Conservation (phyloP, 1,140 invertebrate species). For the roundworm (Caenorhabditis elegans) region WBcel235 BX284606.5:4878001-4878500, state of each 20-base stretch:
- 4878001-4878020: too few species aligned
- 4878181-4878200: background rate
- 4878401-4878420: too few species aligned
- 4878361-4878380: background rate
- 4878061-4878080: conserved; percentile 5
- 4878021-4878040: too few species aligned
- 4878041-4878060: conserved; percentile 16
- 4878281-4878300: conserved; percentile 17
- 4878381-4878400: too few species aligned
- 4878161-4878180: background rate
- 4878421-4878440: too few species aligned
- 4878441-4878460: too few species aligned
- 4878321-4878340: background rate
- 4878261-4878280: background rate
- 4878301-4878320: background rate
- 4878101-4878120: background rate
- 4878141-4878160: conserved; percentile 24
- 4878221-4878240: conserved; percentile 19
- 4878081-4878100: conserved; percentile 18
- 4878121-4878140: conserved; percentile 32
- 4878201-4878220: conserved; percentile 31
- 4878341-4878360: background rate
- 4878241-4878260: background rate
- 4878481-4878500: too few species aligned
- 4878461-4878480: too few species aligned